Percentiles rank a stretch among this genome's conserved stretches.
Evolutionary conservation across 2,888 invertebrate species (phyloP).

Genomic region (Nephrotoma guestfalica): DNA sequence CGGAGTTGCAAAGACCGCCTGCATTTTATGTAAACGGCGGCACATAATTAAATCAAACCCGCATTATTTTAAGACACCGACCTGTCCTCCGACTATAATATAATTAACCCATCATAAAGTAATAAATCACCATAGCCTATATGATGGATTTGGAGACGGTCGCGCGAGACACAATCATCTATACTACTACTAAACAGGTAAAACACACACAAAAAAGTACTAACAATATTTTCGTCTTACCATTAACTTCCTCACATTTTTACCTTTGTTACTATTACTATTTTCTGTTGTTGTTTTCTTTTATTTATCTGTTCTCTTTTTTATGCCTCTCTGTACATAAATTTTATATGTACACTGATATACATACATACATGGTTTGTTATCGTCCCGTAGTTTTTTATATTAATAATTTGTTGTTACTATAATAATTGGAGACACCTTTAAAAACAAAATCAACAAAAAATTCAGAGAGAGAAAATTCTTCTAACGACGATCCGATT

Average conservation of each 20-base stretch:
- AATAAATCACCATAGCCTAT: not conserved
- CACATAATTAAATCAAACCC: not conserved
- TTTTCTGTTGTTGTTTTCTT: not conserved
- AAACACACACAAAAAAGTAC: not conserved
- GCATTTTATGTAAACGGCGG: not conserved
- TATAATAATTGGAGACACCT: not conserved
- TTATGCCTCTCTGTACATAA: not conserved
- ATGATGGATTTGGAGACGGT: not conserved
- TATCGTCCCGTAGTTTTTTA: not conserved
- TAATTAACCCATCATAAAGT: not conserved
- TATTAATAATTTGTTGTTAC: not conserved
- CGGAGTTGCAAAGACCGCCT: too few species aligned
- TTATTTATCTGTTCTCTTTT: constrained; percentile 2
- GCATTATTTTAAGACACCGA: not conserved
- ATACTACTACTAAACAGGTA: too few species aligned
- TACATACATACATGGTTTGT: not conserved
- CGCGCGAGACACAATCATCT: not conserved
- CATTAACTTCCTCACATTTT: not conserved
- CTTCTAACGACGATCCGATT: not conserved
- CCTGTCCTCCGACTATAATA: not conserved
- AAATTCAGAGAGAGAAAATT: not conserved
- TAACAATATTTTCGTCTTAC: not conserved
- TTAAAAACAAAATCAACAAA: not conserved
- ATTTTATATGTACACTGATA: not conserved
- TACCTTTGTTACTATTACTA: not conserved